A percentile compares a stretch with the other conserved stretches of the same genome.
Evolutionary conservation across 2,113 vertebrate genomes (phyloP).

Genomic region (Physeter macrocephalus): DNA sequence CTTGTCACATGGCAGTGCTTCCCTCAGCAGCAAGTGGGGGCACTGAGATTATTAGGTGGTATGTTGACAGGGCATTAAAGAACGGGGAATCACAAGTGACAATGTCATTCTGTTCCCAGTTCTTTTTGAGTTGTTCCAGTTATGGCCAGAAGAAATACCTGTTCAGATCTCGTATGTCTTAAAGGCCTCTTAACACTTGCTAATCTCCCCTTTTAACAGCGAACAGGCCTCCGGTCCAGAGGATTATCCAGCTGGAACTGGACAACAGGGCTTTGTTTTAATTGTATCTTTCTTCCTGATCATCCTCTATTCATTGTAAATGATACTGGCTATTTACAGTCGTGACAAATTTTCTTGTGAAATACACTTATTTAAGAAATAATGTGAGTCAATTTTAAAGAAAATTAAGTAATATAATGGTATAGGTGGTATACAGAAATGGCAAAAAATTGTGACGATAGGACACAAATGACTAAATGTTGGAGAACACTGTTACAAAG

Average conservation of each 20-base stretch:
- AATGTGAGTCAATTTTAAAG: neutral
- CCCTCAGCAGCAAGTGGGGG: neutral
- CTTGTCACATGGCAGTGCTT: neutral
- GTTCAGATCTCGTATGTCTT: neutral
- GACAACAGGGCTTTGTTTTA: neutral
- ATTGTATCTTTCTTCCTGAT: neutral
- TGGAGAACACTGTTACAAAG: neutral
- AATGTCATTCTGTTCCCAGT: neutral
- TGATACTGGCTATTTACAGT: neutral
- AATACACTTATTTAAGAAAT: neutral
- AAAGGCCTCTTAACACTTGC: neutral
- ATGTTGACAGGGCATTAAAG: rapidly evolving
- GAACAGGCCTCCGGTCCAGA: neutral
- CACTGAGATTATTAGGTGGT: neutral
- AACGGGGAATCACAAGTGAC: neutral
- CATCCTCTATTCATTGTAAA: neutral
- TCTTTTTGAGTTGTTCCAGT: neutral
- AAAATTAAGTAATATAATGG: neutral
- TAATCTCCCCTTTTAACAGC: neutral
- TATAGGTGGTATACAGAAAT: neutral
- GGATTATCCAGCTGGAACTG: neutral
- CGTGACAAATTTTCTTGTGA: neutral
- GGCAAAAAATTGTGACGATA: neutral
- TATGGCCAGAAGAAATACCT: neutral
- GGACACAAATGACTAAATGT: neutral